Base-by-base conservation (phyloP, 2,113 vertebrate genomes). In the Cavia aperea region DNA sequence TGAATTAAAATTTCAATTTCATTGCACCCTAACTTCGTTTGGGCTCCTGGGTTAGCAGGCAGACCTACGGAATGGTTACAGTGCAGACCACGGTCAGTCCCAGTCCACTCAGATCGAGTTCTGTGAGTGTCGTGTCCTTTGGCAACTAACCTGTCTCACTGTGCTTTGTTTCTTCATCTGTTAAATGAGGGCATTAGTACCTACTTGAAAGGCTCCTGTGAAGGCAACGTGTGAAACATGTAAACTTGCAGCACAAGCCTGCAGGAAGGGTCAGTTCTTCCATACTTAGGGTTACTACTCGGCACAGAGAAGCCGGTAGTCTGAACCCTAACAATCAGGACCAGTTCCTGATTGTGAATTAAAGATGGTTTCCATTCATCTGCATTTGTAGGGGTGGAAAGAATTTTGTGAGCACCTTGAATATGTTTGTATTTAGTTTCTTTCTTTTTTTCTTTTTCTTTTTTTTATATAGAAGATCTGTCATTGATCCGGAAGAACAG, bases 401-500 rank as follows among this genome's bases (percentile, higher is more conserved):
- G 60, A 94, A 29, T 46, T 83, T 78, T 93, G n/a, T 75, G 82
- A 93, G 46, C 15, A 24, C 39, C 77, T 43, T 90, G 33, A 90
- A 86, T 4, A 11, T 89, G 65, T 86, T 66, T 91, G 21, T 86
- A 33, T 87, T 86, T 94, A 62, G 68, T 14, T 33, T 56, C 18
- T 19, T 19, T 58, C 18, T 19, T 18, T 58, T 4, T 90, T 93
- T 36, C 77, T 54, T 36, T 79, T 31, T 79, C 23, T 79, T 16
- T 56, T 36, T 78, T 62, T 93, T 93, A 29, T 98, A 79, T 96
- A 99, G 99, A 98, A 97, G 99, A 99, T 62, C 97, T 99, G 77
- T 98, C 98, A 2, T 98, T 99, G 96, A 98, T 99, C 86, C 98
- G 98, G 96, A 99, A 98, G 97, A 99, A 99, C 79, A 98, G 99